A percentile compares a stretch with the other conserved stretches of the same genome.
phyloP scores from a whole-genome alignment of 2,797 vertebrate species.

The Mallotus villosus region DNA sequence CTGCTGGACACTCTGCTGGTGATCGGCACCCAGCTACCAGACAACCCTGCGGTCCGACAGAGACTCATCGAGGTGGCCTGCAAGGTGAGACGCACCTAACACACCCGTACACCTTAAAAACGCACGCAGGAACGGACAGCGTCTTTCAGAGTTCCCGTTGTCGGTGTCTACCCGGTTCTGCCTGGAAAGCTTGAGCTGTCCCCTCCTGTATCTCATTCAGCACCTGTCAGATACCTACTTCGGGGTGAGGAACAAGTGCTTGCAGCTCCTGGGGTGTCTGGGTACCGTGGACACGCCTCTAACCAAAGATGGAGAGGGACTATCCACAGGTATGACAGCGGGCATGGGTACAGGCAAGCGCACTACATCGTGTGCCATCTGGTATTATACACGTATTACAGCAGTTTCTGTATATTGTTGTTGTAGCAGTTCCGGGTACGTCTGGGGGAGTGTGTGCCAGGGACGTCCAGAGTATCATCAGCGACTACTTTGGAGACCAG shows the following conservation, averaged over 20 bases:
- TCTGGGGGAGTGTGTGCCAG: constrained; percentile 65
- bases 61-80: constrained; percentile 89
- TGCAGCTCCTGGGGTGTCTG: constrained; percentile 91
- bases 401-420: not conserved
- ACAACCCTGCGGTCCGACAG: constrained; percentile 78
- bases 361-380: too few species aligned
- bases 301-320: constrained; percentile 78
- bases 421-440: not conserved
- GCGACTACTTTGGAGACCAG: constrained; percentile 93
- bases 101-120: not conserved
- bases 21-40: constrained; percentile 87
- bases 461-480: constrained; percentile 93
- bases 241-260: constrained; percentile 93
- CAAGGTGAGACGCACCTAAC: constrained; percentile 79
- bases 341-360: not conserved
- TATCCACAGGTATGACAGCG: constrained; percentile 41
- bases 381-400: not conserved
- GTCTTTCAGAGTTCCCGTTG: not conserved
- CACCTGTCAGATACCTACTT: constrained; percentile 91
- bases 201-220: constrained; percentile 55
- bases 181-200: too few species aligned
- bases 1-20: constrained; percentile 89
- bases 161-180: not conserved
- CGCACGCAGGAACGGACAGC: not conserved
- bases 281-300: constrained; percentile 80